Percentiles rank a stretch among this genome's conserved stretches.
These are phyloP conservation scores for Eudemis profundana DNA, from an alignment of 2,888 invertebrate genomes.

Conservation along the genomic window DNA sequence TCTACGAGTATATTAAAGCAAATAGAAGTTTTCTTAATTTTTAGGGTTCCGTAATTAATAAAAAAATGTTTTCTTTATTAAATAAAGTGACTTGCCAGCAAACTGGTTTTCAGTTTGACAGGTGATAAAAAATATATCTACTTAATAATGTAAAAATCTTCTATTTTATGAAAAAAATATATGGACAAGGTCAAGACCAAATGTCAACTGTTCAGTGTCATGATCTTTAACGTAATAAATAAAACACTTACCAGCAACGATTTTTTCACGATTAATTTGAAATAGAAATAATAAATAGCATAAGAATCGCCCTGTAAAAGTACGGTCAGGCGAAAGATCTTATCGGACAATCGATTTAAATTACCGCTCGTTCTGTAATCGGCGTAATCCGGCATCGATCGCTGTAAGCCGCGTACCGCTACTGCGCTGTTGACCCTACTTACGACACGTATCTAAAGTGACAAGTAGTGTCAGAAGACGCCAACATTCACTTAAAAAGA, in stretches of 20 bases:
- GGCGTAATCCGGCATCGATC: conserved; percentile 68
- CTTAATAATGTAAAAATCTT: too few relatives aligned
- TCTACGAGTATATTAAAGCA: too few relatives aligned
- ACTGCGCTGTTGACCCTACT: conserved; percentile 64
- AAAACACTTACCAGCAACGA: background rate
- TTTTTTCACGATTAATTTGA: conserved; percentile 1
- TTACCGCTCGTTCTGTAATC: conserved; percentile 65
- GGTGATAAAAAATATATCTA: too few relatives aligned
- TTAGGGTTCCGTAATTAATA: too few relatives aligned
- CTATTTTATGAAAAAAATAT: too few relatives aligned
- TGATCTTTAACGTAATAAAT: background rate
- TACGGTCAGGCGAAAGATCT: conserved; percentile 51
- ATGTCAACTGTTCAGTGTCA: background rate
- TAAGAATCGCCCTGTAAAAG: conserved; percentile 54
- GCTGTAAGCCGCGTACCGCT: conserved; percentile 55
- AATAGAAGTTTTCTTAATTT: too few relatives aligned
- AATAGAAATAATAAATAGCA: conserved; percentile 47
- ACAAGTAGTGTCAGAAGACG: conserved; percentile 22
- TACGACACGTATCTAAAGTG: conserved; percentile 45
- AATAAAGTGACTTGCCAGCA: too few relatives aligned
- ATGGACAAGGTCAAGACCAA: too few relatives aligned
- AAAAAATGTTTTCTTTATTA: too few relatives aligned
- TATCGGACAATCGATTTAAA: conserved; percentile 65
- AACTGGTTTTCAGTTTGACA: too few relatives aligned
- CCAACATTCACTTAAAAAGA: background rate